Percentiles rank a stretch among this genome's conserved stretches.
phyloP scores from a whole-genome alignment of 2,888 invertebrate species.

The Heliconius aoede region DNA sequence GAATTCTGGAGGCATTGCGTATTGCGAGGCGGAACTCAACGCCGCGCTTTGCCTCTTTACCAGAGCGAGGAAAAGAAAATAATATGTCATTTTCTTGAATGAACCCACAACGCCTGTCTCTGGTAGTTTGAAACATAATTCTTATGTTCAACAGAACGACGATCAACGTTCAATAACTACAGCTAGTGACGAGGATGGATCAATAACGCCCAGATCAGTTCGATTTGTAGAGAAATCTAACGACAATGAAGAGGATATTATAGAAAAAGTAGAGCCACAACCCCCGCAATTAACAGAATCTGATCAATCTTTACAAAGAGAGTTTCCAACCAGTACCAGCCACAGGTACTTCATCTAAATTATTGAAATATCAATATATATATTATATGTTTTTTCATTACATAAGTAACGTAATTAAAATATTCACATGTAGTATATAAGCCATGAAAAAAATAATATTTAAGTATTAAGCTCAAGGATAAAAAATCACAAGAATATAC shows the following conservation, averaged over 20 bases:
- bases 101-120: no score
- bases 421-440: not conserved
- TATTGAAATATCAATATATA: not conserved
- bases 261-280: constrained; percentile 54
- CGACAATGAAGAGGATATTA: constrained; percentile 69
- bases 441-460: not conserved
- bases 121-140: not conserved
- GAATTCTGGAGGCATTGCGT: no score
- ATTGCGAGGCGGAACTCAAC: no score
- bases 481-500: not conserved
- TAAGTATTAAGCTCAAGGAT: no score
- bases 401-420: not conserved
- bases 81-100: no score
- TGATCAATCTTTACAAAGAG: constrained; percentile 59
- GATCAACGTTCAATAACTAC: constrained; percentile 72
- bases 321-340: constrained; percentile 54
- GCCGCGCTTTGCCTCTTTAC: no score
- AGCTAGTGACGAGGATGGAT: constrained; percentile 83
- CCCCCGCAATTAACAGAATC: constrained; percentile 49
- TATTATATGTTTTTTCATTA: not conserved
- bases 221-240: constrained; percentile 84
- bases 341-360: constrained; percentile 59
- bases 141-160: constrained; percentile 60
- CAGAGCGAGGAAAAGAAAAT: no score
- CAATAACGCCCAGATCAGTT: constrained; percentile 85